Evolutionary conservation across 1,140 invertebrate genomes (phyloP), one percentile per base, ranked within the genome.

Genomic region (Pogonus chalceus): DNA sequence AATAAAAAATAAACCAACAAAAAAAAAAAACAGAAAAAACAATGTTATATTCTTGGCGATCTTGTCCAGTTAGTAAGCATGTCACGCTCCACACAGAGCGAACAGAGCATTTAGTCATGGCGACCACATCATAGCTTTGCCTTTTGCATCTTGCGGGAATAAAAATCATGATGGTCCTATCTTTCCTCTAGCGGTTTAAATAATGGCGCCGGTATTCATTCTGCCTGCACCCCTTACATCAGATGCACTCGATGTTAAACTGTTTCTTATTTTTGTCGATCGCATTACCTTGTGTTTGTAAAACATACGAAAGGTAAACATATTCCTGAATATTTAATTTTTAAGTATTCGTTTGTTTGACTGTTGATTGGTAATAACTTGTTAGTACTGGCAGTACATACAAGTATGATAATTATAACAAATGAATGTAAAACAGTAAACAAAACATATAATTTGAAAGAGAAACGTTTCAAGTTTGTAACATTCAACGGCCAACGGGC

Each of bases 41-140:
- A 7, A 7, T 43, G 18, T 43, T 43, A 43, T 43, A 43, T 43
- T 43, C 9, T 43, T 43, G 37, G 37, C 37, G 37, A 43, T 43
- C 18, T 43, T 18, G 37, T 43, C 18, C 37, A 10, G 37, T 43
- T 43, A 43, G 37, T 43, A 43, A 9, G 4, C 37, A 18, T 43
- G 37, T 43, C 37, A 43, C 37, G 37, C 37, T 10, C 18, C 37
- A 12, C 37, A 18, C 37, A 12, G 37, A 12, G 37, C 37, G 18
- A 16, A 10, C 37, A 43, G 37, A 16, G 37, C 26, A 43, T 43
- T 43, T 43, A 43, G 37, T 43, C 37, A 43, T 43, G 37, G 37
- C 37, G 37, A 43, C 37, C 37, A 43, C 18, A 43, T 43, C 26
- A 31, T 31, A 12, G 37, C 37, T 43, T 43, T 43, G 18, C 37